Evolutionary conservation across 2,888 invertebrate species (phyloP).

Genomic region (Limnephilus marmoratus): DNA sequence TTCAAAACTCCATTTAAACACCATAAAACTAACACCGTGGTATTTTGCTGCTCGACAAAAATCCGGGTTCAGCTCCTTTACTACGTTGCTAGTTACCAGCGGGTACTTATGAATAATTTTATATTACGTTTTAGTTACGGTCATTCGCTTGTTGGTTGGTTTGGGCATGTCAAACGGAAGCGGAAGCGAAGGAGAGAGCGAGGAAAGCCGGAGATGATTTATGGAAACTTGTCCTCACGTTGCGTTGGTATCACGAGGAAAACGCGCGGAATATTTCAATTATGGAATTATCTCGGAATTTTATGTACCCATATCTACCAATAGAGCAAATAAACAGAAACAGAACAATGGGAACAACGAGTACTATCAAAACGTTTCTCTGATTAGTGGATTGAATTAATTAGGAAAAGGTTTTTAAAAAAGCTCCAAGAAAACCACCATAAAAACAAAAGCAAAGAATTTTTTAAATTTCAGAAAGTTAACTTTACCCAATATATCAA

Average conservation of each 20-base stretch:
- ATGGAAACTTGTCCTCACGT: background rate
- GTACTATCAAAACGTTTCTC: background rate
- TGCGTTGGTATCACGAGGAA: background rate
- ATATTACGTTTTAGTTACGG: background rate
- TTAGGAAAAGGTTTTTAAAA: background rate
- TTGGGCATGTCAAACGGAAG: background rate
- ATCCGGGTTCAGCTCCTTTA: background rate
- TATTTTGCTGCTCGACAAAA: constrained; percentile 18
- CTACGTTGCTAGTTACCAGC: background rate
- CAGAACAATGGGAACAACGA: background rate
- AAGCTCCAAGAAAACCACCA: background rate
- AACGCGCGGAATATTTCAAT: background rate
- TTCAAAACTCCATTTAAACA: constrained; percentile 47
- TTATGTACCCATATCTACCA: background rate
- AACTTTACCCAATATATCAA: background rate
- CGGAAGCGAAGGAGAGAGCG: background rate
- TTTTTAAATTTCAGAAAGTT: background rate
- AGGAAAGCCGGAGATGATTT: background rate
- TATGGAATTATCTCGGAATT: background rate
- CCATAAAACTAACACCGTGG: constrained; percentile 17
- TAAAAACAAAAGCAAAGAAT: background rate
- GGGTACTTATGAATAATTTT: constrained; percentile 33
- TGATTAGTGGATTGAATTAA: background rate
- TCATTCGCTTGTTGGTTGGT: background rate
- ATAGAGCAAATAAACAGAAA: background rate